Conservation (phyloP, 2,888 invertebrate species). For the Poecilus cupreus region DNA sequence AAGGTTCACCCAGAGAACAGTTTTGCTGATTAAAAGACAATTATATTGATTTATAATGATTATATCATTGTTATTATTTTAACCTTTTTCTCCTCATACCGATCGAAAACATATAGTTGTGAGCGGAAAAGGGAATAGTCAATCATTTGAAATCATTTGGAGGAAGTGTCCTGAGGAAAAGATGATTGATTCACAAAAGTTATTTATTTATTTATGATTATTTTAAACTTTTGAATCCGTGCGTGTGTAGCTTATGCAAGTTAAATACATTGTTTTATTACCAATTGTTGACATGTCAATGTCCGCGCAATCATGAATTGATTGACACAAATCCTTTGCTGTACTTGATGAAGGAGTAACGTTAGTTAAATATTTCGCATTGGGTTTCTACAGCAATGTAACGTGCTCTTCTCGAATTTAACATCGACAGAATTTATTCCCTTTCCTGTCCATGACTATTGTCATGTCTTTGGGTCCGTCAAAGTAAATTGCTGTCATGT, state of each 20-base stretch:
- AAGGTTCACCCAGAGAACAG: neutral
- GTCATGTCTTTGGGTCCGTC: slow-evolving; percentile 29
- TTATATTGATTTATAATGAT: neutral
- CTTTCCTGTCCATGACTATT: slow-evolving; percentile 23
- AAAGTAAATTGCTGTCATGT: slow-evolving; percentile 29
- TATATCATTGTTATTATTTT: no score
- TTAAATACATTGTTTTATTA: neutral
- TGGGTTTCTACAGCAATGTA: slow-evolving; percentile 27
- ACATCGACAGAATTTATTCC: slow-evolving; percentile 9
- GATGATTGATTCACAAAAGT: neutral
- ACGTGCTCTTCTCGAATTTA: slow-evolving; percentile 13
- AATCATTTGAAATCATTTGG: neutral
- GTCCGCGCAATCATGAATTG: slow-evolving; percentile 3
- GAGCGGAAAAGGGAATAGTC: neutral
- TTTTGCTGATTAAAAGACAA: neutral
- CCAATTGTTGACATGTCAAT: slow-evolving; percentile 12
- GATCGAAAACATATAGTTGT: no score
- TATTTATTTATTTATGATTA: neutral
- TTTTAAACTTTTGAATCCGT: neutral
- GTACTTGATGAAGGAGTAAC: slow-evolving; percentile 29
- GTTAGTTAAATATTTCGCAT: slow-evolving; percentile 28
- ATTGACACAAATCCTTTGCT: slow-evolving; percentile 18
- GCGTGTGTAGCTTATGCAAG: neutral
- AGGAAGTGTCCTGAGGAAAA: neutral
- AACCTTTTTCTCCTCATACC: no score